Evolutionary conservation across 2,888 invertebrate species (phyloP).

Genomic region (Lagria hirta): DNA sequence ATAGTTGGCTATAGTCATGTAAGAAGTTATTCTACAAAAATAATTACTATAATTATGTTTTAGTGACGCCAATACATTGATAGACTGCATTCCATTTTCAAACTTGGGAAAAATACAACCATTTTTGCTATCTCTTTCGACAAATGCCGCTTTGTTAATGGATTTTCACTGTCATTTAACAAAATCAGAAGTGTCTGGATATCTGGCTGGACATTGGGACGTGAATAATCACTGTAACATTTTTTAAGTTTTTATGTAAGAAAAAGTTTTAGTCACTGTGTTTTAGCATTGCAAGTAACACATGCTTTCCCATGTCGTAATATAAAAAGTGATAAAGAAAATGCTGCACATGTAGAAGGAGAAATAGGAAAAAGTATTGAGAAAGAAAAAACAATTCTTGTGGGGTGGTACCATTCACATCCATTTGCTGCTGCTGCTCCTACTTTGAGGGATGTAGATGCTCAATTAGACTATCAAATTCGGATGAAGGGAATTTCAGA

Average conservation of each 20-base stretch:
- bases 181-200: constrained; percentile 94
- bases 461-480: constrained; percentile 92
- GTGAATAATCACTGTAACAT: constrained; percentile 86
- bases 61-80: constrained; percentile 87
- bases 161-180: constrained; percentile 94
- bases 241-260: constrained; percentile 13
- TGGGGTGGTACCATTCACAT: constrained; percentile 97
- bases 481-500: constrained; percentile 90
- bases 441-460: constrained; percentile 84
- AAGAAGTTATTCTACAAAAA: too few species aligned
- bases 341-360: constrained; percentile 73
- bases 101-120: constrained; percentile 90
- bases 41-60: constrained; percentile 22
- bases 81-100: constrained; percentile 86
- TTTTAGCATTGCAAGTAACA: constrained; percentile 79
- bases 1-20: too few species aligned
- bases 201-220: constrained; percentile 94
- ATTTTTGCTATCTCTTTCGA: constrained; percentile 82
- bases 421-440: constrained; percentile 86
- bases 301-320: constrained; percentile 88
- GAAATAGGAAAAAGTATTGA: constrained; percentile 85
- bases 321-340: constrained; percentile 76
- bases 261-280: constrained; percentile 2
- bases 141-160: constrained; percentile 82
- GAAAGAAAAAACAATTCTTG: constrained; percentile 75